Evolutionary conservation across 2,888 invertebrate species (phyloP).

Genomic region (Sinopyrophorus schimmeli): DNA sequence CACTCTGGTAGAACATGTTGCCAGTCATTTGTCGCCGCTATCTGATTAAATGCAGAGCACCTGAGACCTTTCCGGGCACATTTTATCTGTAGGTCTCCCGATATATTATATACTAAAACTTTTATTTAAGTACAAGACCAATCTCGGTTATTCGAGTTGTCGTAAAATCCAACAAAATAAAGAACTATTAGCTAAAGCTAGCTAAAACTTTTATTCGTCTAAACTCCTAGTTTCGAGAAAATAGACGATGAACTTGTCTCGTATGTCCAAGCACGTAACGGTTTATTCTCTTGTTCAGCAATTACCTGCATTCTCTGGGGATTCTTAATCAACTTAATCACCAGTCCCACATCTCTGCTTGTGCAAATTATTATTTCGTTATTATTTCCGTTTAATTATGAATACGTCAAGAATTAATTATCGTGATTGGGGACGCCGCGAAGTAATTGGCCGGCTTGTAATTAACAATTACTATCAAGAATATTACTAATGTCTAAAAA

Average conservation of each 20-base stretch:
- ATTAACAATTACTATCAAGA: conserved; percentile 25
- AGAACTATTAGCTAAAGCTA: conserved; percentile 49
- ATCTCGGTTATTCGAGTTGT: conserved; percentile 41
- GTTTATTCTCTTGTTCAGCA: conserved; percentile 41
- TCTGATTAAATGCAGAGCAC: conserved; percentile 25
- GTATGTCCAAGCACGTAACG: conserved; percentile 44
- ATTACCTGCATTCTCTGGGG: conserved; percentile 35
- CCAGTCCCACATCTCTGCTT: conserved; percentile 9
- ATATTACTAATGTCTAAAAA: conserved; percentile 15
- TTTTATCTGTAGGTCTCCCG: conserved; percentile 13
- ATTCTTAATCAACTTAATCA: conserved; percentile 29
- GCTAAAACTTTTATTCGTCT: conserved; percentile 44
- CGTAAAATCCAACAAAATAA: conserved; percentile 49
- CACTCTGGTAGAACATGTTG: too few species aligned
- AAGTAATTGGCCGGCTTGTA: conserved; percentile 21
- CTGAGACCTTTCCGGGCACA: conserved; percentile 17
- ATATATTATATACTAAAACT: too few species aligned
- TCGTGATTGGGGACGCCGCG: conserved; percentile 18
- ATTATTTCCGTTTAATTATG: conserved; percentile 19
- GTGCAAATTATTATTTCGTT: conserved; percentile 19
- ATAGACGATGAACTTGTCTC: conserved; percentile 42
- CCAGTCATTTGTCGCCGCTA: conserved; percentile 24
- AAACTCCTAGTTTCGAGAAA: conserved; percentile 38
- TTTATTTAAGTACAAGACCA: conserved; percentile 43
- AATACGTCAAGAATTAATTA: conserved; percentile 23